Percentiles rank a stretch among this genome's conserved stretches.
phyloP scores from a whole-genome alignment of 37 sponge, comb jelly and placozoan species.

The Halisarca cf. caerulea region DNA sequence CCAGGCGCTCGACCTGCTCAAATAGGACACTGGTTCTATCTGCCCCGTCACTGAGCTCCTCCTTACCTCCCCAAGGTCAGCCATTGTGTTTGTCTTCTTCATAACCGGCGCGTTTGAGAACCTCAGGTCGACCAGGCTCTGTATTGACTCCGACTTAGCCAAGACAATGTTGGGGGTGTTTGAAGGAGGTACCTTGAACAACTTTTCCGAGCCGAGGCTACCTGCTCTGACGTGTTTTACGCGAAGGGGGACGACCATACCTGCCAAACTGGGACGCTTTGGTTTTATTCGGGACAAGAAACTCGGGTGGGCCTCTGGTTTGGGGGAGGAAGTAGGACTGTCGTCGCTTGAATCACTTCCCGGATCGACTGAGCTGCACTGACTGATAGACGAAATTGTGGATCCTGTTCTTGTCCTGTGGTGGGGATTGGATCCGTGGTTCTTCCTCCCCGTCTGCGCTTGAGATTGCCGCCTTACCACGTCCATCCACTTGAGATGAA shows the following conservation, averaged over 20 bases:
- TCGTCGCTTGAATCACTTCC: neutral
- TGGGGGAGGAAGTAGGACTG: neutral
- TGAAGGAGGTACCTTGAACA: neutral
- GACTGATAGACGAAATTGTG: neutral
- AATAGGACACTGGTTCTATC: neutral
- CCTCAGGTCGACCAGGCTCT: neutral
- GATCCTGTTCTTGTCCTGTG: neutral
- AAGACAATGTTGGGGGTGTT: neutral
- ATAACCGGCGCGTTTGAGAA: neutral
- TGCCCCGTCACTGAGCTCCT: constrained; percentile 18
- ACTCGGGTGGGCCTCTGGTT: neutral
- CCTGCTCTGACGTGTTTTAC: neutral
- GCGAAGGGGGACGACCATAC: neutral
- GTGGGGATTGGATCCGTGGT: too few species aligned
- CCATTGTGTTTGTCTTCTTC: neutral
- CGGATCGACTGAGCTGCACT: neutral
- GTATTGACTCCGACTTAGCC: constrained; percentile 15
- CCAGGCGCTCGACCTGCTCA: neutral
- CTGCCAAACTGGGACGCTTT: neutral
- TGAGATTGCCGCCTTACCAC: too few species aligned
- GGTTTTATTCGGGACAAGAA: neutral
- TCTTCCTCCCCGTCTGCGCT: neutral
- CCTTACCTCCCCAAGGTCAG: neutral
- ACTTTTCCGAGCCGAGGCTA: constrained; percentile 12
- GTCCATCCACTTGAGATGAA: neutral